Evolutionary conservation across 2,888 invertebrate species (phyloP), one percentile per base, ranked within the genome.

Genomic region (Meiosimyza decipiens): DNA sequence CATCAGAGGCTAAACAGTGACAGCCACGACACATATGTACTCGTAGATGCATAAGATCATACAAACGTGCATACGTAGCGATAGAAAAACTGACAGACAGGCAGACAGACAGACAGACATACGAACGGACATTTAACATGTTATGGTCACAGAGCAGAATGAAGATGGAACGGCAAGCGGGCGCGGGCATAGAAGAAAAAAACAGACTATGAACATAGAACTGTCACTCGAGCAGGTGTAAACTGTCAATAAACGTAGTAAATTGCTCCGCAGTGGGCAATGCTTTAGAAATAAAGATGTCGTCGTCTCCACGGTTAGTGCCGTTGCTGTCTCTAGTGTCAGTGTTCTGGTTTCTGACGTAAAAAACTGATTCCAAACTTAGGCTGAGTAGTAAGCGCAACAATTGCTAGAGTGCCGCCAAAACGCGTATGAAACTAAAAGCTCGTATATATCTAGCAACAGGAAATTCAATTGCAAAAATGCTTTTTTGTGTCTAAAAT

Each of bases 161-260:
- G 18, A 22, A 57, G 55, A 57, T 13, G 28, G 11, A 55, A 22
- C 22, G 22, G 28, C 7, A 28, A 15, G 18, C 55, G 18, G 49
- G 15, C 49, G 18, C 55, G 18, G 49, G 15, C 49, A 15, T 6
- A 16, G 15, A 40, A 40, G 7, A 55, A 67, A 15, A 55, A 40
- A 40, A 40, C 40, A 40, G 40, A 40, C 40, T 40, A 40, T 9
- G 9, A 40, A 40, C 40, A 5, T 40, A 40, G 4, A 63, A 70
- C 78, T 78, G 78, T 78, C 77, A 81, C 78, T 71, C 69, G 78
- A 79, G 82, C 83, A 83, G 84, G 84, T 83, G 83, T 84, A 83
- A 83, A 79, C 83, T 83, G 82, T 80, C 82, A 80, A 80, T 79
- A 77, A 78, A 74, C 74, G 75, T 71, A 75, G 75, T 77, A 77